Conservation (phyloP, 2,888 invertebrate genomes). For the Drosophila pullipes region DNA sequence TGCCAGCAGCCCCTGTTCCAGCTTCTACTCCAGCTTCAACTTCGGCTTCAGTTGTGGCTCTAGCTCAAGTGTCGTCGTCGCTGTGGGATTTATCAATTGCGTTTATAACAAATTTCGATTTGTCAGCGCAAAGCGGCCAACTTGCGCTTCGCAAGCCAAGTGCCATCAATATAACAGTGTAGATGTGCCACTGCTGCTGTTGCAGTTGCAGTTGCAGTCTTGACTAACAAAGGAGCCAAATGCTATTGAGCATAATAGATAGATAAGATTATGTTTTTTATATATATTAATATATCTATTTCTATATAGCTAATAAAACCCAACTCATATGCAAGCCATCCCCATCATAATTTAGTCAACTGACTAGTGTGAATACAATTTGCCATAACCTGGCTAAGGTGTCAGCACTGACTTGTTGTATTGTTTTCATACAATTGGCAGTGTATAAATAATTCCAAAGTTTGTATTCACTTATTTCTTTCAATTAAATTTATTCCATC, state of each 20-base stretch:
- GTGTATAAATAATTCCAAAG: no score
- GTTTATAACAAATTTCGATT: slow-evolving; percentile 80
- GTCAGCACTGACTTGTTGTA: slow-evolving; percentile 7
- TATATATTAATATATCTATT: background rate
- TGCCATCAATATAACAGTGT: slow-evolving; percentile 30
- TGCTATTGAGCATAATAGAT: background rate
- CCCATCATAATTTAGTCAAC: background rate
- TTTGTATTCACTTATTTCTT: no score
- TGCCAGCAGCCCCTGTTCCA: background rate
- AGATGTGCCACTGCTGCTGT: slow-evolving; percentile 1
- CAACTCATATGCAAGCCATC: background rate
- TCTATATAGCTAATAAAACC: background rate
- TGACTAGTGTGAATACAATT: no score
- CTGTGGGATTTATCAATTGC: slow-evolving; percentile 79
- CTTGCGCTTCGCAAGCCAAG: slow-evolving; percentile 40
- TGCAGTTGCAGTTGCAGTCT: background rate
- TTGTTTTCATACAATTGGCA: no score
- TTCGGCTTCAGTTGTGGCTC: slow-evolving; percentile 33
- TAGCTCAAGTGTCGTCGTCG: slow-evolving; percentile 67
- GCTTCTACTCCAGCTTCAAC: slow-evolving; percentile 8
- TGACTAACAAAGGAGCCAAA: background rate
- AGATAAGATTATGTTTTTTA: background rate
- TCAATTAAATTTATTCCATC: no score
- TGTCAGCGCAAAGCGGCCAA: slow-evolving; percentile 69
- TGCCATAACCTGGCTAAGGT: slow-evolving; percentile 7